Evolutionary conservation across 2,888 invertebrate genomes (phyloP), one percentile per base, ranked within the genome.

Genomic region (Phortica okadai): DNA sequence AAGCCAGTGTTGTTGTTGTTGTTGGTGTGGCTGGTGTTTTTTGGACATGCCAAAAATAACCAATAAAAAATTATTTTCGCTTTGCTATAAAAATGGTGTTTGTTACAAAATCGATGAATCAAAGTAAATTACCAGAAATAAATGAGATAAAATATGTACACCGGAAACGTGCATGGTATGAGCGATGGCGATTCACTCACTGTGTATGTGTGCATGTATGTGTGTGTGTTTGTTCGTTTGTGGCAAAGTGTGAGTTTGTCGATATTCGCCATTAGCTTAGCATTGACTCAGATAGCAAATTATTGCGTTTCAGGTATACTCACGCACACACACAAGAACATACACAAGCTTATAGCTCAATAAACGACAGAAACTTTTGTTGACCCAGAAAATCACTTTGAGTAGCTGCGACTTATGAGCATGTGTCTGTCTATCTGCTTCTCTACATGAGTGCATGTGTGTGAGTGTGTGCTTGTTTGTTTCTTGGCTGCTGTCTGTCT

Each of bases 51-150:
- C 50, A 50, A 50, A 50, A 50, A 50, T 8, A 50, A 50, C 8
- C 8, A 50, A 50, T 14, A 50, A 14, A 50, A 50, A 50, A 50
- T 50, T 14, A 50, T 50, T 50, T 14, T 50, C 50, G 14, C 14
- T 50, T 14, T 42, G 42, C 6, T 66, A 67, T 67, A 44, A 14
- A 64, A 67, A 54, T 11, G 45, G 82, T 82, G 84, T 83, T 82
- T 83, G 81, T 80, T 85, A 86, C 84, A 85, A 85, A 86, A 85
- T 88, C 88, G 85, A 85, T 85, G 88, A 88, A 88, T 85, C 85
- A 85, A 86, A 85, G 88, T 85, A 85, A 85, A 85, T 85, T 85
- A 88, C 88, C 84, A 85, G 85, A 85, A 85, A 85, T 85, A 83
- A 88, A 85, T 85, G 87, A 85, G 85, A 85, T 85, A 87, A 83